Base-by-base conservation (phyloP, 1,140 invertebrate genomes). In the Harpegnathos saltator region DNA sequence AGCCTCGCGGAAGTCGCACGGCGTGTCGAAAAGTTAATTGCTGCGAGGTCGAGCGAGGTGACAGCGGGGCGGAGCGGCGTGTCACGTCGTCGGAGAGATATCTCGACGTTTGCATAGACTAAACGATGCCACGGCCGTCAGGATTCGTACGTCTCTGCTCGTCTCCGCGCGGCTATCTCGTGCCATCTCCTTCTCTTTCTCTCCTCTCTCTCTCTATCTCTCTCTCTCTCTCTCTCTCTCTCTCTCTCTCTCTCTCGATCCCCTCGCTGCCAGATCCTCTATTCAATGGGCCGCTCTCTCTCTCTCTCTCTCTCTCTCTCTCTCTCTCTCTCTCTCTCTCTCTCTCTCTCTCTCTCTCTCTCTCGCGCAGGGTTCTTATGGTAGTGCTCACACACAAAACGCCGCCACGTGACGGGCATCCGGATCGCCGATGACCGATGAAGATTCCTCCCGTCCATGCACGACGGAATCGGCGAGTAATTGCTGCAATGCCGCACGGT, bases 351-450 rank as follows among this genome's bases (percentile, higher is more conserved):
- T n/a, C n/a, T n/a, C n/a, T n/a, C n/a, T n/a, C n/a, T n/a, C n/a
- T n/a, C 7, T 33, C 33, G 33, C 73, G 66, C 58, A 26, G 50
- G 86, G 77, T 86, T 85, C 85, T 85, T 89, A 68, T 87, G 85
- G 80, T 81, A 82, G 89, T 92, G 88, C 89, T 91, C 91, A 91
- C 89, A 91, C 89, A 89, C 88, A 92, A 92, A 92, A 92, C 91
- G 90, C 75, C 71, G 87, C 88, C 90, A 91, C 91, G 91, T 93
- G 91, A 93, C 88, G 85, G 61, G 92, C 91, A 92, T 92, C 89
- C 88, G 86, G 84, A 92, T 91, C 89, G 81, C 62, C 85, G 82
- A 88, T 85, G 86, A 91, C 77, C 86, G 85, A 85, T 87, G 77
- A 87, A 85, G 84, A 86, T 89, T 89, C 86, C 54, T 61, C 86